These are phyloP conservation scores for Diplazon laetatorius DNA, from an alignment of 2,888 invertebrate species.

Conservation along the genomic window DNA sequence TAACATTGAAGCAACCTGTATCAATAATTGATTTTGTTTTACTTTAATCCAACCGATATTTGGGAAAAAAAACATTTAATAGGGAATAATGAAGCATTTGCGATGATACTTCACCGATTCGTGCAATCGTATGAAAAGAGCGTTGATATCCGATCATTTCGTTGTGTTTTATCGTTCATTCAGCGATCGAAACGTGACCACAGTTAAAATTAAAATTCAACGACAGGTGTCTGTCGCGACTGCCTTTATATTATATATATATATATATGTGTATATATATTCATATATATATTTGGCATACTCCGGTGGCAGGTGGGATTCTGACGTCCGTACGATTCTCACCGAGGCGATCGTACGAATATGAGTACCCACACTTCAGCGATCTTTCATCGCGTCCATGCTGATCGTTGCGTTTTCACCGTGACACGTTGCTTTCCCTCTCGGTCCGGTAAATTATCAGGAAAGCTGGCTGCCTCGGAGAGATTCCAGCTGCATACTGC, in stretches of 20 bases:
- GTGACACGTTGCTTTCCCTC: constrained; percentile 71
- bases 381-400: constrained; percentile 1
- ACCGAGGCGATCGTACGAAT: constrained; percentile 43
- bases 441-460: constrained; percentile 67
- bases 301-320: constrained; percentile 47
- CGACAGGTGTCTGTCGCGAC: constrained; percentile 41
- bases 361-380: constrained; percentile 24
- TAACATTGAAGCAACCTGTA: too few species aligned
- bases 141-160: constrained; percentile 7
- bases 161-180: constrained; percentile 6
- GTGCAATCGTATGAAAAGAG: neutral
- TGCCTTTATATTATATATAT: neutral
- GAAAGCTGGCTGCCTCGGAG: constrained; percentile 62
- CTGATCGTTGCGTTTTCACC: constrained; percentile 67
- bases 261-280: too few species aligned
- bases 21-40: too few species aligned
- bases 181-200: constrained; percentile 16
- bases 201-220: constrained; percentile 27
- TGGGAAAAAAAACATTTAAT: too few species aligned
- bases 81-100: too few species aligned
- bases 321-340: constrained; percentile 17
- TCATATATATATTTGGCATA: too few species aligned
- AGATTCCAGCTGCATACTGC: constrained; percentile 63
- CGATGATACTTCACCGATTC: too few species aligned
- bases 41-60: too few species aligned